phyloP scores from a whole-genome alignment of 2,888 invertebrate species.

The Tenthredo livida region DNA sequence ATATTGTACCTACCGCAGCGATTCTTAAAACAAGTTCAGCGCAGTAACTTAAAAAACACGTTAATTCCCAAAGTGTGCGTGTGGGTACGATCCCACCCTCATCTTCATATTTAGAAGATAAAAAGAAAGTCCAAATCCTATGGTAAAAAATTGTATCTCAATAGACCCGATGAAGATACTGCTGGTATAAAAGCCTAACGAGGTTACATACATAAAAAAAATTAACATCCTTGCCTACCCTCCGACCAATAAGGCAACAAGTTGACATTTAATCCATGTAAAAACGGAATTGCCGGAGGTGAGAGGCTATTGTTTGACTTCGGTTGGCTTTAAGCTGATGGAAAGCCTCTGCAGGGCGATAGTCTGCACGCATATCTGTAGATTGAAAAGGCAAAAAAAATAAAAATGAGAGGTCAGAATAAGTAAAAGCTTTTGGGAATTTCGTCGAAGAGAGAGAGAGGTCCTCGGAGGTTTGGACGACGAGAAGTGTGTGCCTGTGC shows the following conservation, averaged over 20 bases:
- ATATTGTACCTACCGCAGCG: no score
- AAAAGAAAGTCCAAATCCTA: no score
- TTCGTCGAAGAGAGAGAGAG: not conserved
- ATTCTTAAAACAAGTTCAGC: no score
- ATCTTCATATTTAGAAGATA: no score
- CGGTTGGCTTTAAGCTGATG: not conserved
- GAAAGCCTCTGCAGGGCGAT: not conserved
- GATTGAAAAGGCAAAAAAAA: not conserved
- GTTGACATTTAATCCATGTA: not conserved
- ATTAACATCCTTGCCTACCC: not conserved
- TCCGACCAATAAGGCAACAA: constrained; percentile 7
- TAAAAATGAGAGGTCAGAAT: not conserved
- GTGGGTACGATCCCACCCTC: no score
- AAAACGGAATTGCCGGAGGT: not conserved
- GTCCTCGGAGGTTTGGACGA: not conserved
- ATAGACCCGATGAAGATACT: no score
- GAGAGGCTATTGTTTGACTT: not conserved
- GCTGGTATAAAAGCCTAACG: no score
- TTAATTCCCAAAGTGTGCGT: no score
- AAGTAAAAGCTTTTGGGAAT: constrained; percentile 31
- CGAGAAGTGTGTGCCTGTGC: constrained; percentile 18
- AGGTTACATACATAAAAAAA: no score
- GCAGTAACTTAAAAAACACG: no score
- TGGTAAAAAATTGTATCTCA: no score
- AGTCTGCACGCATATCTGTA: not conserved